Base-by-base conservation (phyloP, 2,888 invertebrate genomes). In the Pinctada fucata region DNA sequence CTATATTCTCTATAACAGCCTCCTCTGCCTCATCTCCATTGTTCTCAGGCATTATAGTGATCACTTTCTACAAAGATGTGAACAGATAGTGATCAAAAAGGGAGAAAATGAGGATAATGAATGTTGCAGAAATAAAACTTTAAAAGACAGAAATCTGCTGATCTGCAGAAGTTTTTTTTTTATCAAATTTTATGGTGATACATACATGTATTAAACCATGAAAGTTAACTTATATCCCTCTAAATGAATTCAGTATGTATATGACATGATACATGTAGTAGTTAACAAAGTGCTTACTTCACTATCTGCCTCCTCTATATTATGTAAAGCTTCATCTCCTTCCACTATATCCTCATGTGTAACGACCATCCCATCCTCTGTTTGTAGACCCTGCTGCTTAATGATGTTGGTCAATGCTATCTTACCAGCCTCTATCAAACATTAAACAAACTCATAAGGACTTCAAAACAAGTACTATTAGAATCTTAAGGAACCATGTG, bases 351-450 rank as follows among this genome's bases (percentile, higher is more conserved):
- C 76, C 48, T 83, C 83, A 73, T 79, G 76, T 58, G 75, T 81
- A 3, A 79, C 81, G 51, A 83, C 83, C 31, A 83, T 78, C 47
- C 65, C 85, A 2, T 79, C 79, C 83, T 85, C 69, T 78, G 79
- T 52, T 10, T 82, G 75, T 31, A 76, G 16, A 65, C 74, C 81
- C 69, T 79, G 79, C 65, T 91, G 90, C 71, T 92, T 90, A 72
- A 92, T 92, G 10, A 91, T 90, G 70, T 89, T 91, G 79, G 92
- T 92, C 75, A 93, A 84, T 3, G 93, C 93, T 76, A 93, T 87
- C 81, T 93, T 93, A 50, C 93, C 93, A 50, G 93, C 93, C 84
- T 93, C 93, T 92, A 87, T 10, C 85, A 83, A 31, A 71, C 31
- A 31, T 31, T 31, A 31, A 31, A 31, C 31, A 31, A 31, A 31